phyloP scores from a whole-genome alignment of 2,888 invertebrate genomes.

The Taphrorychus bicolor region DNA sequence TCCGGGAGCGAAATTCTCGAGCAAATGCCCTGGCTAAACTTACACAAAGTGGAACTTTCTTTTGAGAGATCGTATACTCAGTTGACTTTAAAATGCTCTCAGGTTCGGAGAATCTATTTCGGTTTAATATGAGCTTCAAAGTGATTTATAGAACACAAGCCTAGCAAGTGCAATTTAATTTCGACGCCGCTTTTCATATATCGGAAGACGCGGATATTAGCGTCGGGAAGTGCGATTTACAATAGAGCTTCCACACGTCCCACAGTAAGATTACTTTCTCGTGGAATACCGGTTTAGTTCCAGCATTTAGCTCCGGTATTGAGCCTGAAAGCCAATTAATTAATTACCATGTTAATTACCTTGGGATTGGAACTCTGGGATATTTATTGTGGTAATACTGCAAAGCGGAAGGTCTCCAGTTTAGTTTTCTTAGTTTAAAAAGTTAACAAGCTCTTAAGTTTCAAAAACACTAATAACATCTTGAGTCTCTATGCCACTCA shows the following conservation, averaged over 20 bases:
- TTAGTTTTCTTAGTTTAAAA: too few relatives aligned
- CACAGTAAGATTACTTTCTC: background rate
- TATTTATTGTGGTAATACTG: too few relatives aligned
- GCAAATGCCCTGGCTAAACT: background rate
- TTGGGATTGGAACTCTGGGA: background rate
- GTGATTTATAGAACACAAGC: constrained; percentile 22
- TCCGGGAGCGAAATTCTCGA: background rate
- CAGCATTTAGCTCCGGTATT: background rate
- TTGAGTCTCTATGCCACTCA: too few relatives aligned
- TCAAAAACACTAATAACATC: too few relatives aligned
- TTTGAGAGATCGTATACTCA: background rate
- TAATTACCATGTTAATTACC: background rate
- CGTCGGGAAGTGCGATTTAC: constrained; percentile 7
- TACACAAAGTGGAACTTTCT: constrained; percentile 1
- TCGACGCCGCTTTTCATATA: constrained; percentile 15
- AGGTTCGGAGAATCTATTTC: constrained; percentile 12
- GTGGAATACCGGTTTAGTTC: background rate
- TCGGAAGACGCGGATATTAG: constrained; percentile 22
- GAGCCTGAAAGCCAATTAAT: background rate
- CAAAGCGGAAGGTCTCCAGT: too few relatives aligned
- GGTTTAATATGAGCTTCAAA: constrained; percentile 14
- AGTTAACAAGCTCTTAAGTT: too few relatives aligned
- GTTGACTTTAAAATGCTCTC: background rate
- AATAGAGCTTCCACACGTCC: background rate
- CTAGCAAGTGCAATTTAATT: constrained; percentile 19